Conservation (phyloP, 2,797 vertebrate species). For the Chromobotia macracanthus region DNA sequence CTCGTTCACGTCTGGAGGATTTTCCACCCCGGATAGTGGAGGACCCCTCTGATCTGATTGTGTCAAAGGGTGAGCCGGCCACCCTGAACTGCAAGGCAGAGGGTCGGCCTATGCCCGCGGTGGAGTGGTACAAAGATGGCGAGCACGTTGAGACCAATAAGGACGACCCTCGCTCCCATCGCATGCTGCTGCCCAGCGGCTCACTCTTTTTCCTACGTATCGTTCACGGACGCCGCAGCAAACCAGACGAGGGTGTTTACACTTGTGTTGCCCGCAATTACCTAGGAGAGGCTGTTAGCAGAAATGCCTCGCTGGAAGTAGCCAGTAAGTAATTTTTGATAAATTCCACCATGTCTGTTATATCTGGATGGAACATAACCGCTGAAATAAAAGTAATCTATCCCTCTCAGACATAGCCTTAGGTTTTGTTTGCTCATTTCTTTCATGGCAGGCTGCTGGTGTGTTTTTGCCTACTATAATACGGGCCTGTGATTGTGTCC, state of each 20-base stretch:
- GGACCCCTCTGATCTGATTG: slow-evolving; percentile 89
- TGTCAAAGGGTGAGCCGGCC: slow-evolving; percentile 90
- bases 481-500: slow-evolving; percentile 27
- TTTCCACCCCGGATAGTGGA: slow-evolving; percentile 86
- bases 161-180: slow-evolving; percentile 93
- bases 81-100: slow-evolving; percentile 94
- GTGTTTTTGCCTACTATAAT: slow-evolving; percentile 23
- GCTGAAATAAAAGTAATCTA: slow-evolving; percentile 29
- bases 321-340: slow-evolving; percentile 80
- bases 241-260: slow-evolving; percentile 91
- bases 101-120: slow-evolving; percentile 82
- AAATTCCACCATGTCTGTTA: slow-evolving; percentile 32
- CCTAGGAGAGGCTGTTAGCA: slow-evolving; percentile 87
- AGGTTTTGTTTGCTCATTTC: slow-evolving; percentile 26
- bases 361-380: slow-evolving; percentile 19
- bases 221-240: slow-evolving; percentile 89
- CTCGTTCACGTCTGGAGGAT: slow-evolving; percentile 82
- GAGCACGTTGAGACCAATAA: slow-evolving; percentile 90
- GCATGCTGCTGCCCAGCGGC: slow-evolving; percentile 91
- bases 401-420: slow-evolving; percentile 33
- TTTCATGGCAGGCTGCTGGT: slow-evolving; percentile 32
- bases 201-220: slow-evolving; percentile 95
- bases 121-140: slow-evolving; percentile 96
- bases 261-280: slow-evolving; percentile 93
- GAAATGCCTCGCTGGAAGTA: slow-evolving; percentile 91